Conservation (phyloP, 2,797 vertebrate genomes). For the Intellagama lesueurii region DNA sequence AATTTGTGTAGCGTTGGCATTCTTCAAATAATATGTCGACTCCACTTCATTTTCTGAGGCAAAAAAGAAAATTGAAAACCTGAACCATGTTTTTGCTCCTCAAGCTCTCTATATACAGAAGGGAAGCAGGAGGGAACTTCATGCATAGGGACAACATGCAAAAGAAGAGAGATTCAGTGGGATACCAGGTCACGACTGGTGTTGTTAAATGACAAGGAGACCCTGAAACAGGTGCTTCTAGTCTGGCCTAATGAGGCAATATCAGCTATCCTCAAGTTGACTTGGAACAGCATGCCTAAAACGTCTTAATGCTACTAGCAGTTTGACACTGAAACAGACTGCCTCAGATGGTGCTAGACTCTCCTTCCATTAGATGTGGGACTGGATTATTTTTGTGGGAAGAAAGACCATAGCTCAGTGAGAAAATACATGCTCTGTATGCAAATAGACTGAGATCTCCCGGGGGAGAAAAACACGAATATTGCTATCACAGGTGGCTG, state of each 20-base stretch:
- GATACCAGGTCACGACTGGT: neutral
- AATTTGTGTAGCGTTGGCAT: neutral
- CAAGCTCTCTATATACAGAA: no score
- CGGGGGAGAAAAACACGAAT: no score
- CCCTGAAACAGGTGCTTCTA: neutral
- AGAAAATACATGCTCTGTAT: no score
- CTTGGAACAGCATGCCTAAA: neutral
- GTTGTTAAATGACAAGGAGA: neutral
- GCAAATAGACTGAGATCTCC: no score
- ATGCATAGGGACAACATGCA: neutral
- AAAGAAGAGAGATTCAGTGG: neutral
- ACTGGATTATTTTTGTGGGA: no score
- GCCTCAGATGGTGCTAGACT: neutral
- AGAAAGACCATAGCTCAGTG: no score
- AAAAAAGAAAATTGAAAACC: conserved; percentile 2
- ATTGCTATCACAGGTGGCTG: no score
- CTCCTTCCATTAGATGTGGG: no score
- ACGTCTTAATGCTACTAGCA: neutral
- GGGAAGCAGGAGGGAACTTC: neutral
- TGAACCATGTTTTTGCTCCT: neutral
- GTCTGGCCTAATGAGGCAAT: neutral
- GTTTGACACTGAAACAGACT: neutral
- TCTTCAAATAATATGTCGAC: neutral
- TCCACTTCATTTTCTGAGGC: neutral
- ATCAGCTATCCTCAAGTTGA: neutral